Evolutionary conservation across 1,140 invertebrate genomes (phyloP), one percentile per base, ranked within the genome.

Genomic region (Cephus cinctus): DNA sequence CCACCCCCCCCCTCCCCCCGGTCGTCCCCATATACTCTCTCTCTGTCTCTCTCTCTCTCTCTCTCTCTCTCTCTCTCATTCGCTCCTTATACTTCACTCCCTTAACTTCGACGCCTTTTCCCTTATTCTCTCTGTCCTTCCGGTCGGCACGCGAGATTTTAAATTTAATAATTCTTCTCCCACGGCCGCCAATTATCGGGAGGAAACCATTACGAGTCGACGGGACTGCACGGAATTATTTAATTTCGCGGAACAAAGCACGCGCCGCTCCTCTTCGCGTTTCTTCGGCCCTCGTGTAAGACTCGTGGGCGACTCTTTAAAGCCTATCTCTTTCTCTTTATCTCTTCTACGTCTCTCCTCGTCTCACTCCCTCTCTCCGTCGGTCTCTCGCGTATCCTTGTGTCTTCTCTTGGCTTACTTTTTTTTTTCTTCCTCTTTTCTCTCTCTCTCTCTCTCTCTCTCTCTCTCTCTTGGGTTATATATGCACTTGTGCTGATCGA

Each of bases 111-210:
- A 15, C 39, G 11, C n/a, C 20, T 2, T 11, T 20, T 21, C 27
- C 45, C 38, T 19, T 25, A 12, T 12, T 36, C 21, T 31, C 47
- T 25, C 36, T 41, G 34, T 58, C 43, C 45, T 54, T 57, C 31
- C 47, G 59, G 54, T 47, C 50, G 45, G 48, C 57, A 60, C 57
- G 57, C 59, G 41, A 62, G 47, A 64, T 58, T 60, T 62, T 57
- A 47, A 60, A 64, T 64, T 60, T 64, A 60, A 62, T 60, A 62
- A 64, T 55, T 60, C 54, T 55, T 57, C 35, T 14, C 27, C 42
- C 31, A 16, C 25, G 43, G 30, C 14, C 51, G 49, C 34, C 53
- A 47, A 57, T 54, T 46, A 47, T 49, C 47, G 46, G 36, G 16
- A 27, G 20, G 32, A 15, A 43, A 38, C 41, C 23, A 31, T 32